phyloP scores from a whole-genome alignment of 2,888 invertebrate species.

The Phengaris alcon region DNA sequence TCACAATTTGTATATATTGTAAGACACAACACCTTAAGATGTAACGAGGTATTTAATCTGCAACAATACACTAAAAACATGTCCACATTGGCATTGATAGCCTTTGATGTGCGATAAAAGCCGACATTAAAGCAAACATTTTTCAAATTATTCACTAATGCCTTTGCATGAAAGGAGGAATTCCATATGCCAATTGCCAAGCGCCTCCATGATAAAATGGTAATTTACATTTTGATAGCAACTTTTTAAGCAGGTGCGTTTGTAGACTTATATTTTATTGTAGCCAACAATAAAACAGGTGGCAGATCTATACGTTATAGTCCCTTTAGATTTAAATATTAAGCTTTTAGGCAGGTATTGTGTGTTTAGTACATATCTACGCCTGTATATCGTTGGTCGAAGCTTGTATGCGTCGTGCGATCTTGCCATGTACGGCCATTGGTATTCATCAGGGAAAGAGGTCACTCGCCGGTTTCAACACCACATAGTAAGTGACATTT shows the following conservation, averaged over 20 bases:
- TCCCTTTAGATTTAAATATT: no score
- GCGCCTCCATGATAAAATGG: not conserved
- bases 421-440: slow-evolving; percentile 66
- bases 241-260: not conserved
- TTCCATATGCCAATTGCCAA: not conserved
- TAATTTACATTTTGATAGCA: not conserved
- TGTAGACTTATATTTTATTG: no score
- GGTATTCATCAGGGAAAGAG: slow-evolving; percentile 67
- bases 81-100: no score
- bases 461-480: slow-evolving; percentile 62
- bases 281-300: no score
- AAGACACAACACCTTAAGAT: no score
- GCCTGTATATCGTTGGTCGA: slow-evolving; percentile 35
- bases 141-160: not conserved
- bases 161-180: not conserved
- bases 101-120: not conserved
- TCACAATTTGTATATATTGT: no score
- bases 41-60: no score
- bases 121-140: not conserved
- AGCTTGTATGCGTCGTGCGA: slow-evolving; percentile 41
- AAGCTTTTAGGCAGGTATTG: no score
- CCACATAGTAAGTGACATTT: slow-evolving; percentile 43
- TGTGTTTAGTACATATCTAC: not conserved
- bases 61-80: no score
- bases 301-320: no score